These are phyloP conservation scores for Pagetopsis macropterus DNA, from an alignment of 2,797 vertebrate species.

Conservation along the genomic window DNA sequence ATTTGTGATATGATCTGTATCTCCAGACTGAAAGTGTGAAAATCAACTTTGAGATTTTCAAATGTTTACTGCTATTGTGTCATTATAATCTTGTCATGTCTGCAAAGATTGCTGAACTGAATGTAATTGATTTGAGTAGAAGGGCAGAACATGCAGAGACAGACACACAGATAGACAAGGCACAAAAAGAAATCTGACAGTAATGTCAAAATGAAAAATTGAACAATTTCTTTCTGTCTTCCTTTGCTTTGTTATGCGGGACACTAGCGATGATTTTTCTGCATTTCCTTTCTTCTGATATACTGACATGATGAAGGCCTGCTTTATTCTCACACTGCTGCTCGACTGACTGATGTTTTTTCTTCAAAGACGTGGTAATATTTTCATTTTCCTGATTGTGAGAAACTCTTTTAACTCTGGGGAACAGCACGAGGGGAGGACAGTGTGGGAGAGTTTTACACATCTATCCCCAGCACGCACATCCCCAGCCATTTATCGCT, in stretches of 20 bases:
- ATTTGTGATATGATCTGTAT: conserved; percentile 29
- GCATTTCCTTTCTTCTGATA: conserved; percentile 44
- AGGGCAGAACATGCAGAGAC: conserved; percentile 16
- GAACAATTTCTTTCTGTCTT: conserved; percentile 52
- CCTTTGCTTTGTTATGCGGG: conserved; percentile 39
- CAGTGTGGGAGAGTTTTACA: conserved; percentile 30
- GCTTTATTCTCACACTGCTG: conserved; percentile 47
- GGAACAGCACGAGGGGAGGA: conserved; percentile 1
- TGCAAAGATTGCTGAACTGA: conserved; percentile 41
- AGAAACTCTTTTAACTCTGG: conserved; percentile 40
- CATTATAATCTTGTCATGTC: conserved; percentile 34
- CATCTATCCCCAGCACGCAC: conserved; percentile 40
- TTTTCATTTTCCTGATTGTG: conserved; percentile 65
- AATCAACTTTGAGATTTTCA: conserved; percentile 35
- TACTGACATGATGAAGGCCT: conserved; percentile 38
- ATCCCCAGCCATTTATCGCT: conserved; percentile 26
- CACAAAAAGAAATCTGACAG: conserved; percentile 31
- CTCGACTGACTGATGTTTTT: conserved; percentile 50
- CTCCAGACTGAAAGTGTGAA: conserved; percentile 24
- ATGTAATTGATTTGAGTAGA: conserved; percentile 39
- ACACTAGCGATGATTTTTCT: conserved; percentile 25
- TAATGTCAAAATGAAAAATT: conserved; percentile 65
- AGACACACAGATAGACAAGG: conserved; percentile 19
- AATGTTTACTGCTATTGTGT: conserved; percentile 39
- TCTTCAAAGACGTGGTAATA: conserved; percentile 56